Base-by-base conservation (phyloP, 35 echinoderm and acorn worm species). In the Anneissia japonica region DNA sequence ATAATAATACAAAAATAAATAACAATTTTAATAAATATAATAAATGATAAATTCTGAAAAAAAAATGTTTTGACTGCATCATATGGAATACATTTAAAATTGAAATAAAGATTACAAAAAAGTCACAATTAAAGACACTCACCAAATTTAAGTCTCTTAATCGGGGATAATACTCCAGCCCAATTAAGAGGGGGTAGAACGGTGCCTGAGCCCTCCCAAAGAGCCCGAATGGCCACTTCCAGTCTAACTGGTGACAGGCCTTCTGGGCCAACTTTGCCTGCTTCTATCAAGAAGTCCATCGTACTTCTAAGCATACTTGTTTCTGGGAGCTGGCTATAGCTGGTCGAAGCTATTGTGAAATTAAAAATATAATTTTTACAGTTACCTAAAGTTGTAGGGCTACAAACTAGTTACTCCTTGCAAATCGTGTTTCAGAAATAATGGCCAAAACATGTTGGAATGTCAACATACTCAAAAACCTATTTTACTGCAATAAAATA, bases 181-280 rank as follows among this genome's bases (percentile, higher is more conserved):
- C 87, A 89, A 35, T 89, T 89, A 12, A 89, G 72, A 26, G 87
- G 87, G 17, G 87, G 87, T 36, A 89, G 87, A 30, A 30, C 35
- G 23, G 32, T 82, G 12, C 41, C 39, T 12, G 30, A 79, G 9
- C 74, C 79, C 29, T 64, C 79, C 72, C 36, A 72, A 46, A 89
- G 87, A 38, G 87, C 72, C 34, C 51, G 29, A 43, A 73, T 75
- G 0, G 76, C 35, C 0, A 82, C 30, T 36, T 89, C 51, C 6
- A 89, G 19, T 45, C 82, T 76, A 51, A 37, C 74, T 9, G 51
- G n/a, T 43, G 74, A 72, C 12, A 89, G n/a, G n/a, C 41, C 28
- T 32, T 82, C 87, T 13, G 87, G 79, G 40, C 87, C 87, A 41
- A 40, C 26, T 32, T 89, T 79, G 36, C 38, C 87, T 74, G 79